Evolutionary conservation across 2,888 invertebrate species (phyloP).

Genomic region (Platycnemis pennipes): DNA sequence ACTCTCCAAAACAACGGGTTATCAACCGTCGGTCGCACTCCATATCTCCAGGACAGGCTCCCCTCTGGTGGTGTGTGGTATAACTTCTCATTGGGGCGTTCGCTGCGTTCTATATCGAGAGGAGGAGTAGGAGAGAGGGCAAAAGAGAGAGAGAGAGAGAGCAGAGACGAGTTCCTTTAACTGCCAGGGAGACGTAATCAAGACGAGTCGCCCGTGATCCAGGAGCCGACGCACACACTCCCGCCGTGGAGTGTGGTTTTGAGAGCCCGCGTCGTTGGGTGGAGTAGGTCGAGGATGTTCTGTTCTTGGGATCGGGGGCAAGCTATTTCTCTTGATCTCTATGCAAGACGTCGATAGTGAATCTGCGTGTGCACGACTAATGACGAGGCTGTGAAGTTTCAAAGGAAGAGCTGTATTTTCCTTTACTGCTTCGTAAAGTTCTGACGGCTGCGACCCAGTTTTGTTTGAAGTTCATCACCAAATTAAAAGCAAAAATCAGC

Average conservation of each 20-base stretch:
- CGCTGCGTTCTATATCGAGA: constrained; percentile 66
- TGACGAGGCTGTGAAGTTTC: not conserved
- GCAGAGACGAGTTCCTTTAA: constrained; percentile 42
- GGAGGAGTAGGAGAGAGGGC: not conserved
- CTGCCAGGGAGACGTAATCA: constrained; percentile 61
- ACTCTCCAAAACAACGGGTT: not conserved
- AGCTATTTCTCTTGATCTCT: not conserved
- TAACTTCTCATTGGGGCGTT: constrained; percentile 29
- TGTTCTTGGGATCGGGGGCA: not conserved
- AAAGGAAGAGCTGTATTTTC: not conserved
- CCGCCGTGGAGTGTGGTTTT: not conserved
- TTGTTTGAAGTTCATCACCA: not conserved
- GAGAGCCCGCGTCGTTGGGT: constrained; percentile 1
- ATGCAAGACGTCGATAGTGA: constrained; percentile 32
- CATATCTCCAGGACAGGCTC: constrained; percentile 27
- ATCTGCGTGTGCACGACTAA: not conserved
- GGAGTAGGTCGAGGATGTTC: constrained; percentile 63
- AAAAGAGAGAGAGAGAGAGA: constrained; percentile 15
- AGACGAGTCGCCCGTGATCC: constrained; percentile 53
- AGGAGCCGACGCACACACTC: constrained; percentile 19
- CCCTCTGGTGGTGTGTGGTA: constrained; percentile 37
- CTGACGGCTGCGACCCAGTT: not conserved
- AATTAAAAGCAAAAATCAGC: not conserved
- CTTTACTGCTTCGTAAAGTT: not conserved
- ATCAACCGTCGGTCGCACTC: not conserved